Base-by-base conservation (phyloP, 2,888 invertebrate genomes). In the Syrphus vitripennis region DNA sequence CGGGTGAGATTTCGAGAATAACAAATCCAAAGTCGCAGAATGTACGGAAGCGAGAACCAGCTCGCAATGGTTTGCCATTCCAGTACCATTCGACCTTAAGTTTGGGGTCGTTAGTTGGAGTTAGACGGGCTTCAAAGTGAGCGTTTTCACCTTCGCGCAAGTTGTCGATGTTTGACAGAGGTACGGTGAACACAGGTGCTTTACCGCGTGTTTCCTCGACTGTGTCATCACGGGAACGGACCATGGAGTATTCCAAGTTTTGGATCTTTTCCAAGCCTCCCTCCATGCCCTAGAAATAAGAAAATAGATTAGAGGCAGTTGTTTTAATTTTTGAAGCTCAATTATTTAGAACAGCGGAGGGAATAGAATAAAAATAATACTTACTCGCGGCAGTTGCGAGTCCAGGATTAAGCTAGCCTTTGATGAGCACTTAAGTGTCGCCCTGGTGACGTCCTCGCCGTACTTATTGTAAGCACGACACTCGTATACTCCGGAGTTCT, bases 1-100 rank as follows among this genome's bases (percentile, higher is more conserved):
- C 98, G 0, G 99, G 99, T 9, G 98, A 97, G 89, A 99, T 98
- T 94, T 99, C 99, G 88, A 99, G 94, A 88, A 99, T 98, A 31
- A 98, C 98, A 91, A 98, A 98, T 78, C 99, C 99, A 92, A 99
- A 99, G 93, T 99, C 99, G 91, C 98, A 97, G 95, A 98, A 98
- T 34, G 98, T 98, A 88, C 98, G 96, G 94, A 98, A 98, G 89
- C 98, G 95, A 10, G 98, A 97, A 78, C 98, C 98, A 57, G 97
- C 96, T 92, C 95, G 96, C 77, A 97, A 93, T 63, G 97, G 96
- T 92, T 97, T 97, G 83, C 97, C 97, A 91, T 98, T 98, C 96
- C 97, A 97, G 94, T 96, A 98, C 98, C 98, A 98, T 93, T 98
- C 98, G 87, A 98, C 96, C 93, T 96, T 97, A 34, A 98, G 93